These are phyloP conservation scores for Andricus quercusramuli DNA, from an alignment of 2,888 invertebrate genomes.

Conservation along the genomic window DNA sequence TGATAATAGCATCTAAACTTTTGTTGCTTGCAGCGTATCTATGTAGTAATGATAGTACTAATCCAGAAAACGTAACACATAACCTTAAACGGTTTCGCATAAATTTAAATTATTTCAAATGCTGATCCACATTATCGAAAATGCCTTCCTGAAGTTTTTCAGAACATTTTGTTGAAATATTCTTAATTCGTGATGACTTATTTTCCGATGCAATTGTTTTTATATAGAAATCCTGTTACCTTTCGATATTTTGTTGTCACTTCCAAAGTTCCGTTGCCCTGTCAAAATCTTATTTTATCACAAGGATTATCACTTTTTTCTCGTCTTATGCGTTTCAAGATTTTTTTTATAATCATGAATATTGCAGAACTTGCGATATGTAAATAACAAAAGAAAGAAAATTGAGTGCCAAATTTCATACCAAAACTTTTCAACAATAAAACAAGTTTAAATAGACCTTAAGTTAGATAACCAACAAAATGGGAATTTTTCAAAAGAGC, in stretches of 20 bases:
- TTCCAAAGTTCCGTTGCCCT: not conserved
- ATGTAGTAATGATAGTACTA: too few species aligned
- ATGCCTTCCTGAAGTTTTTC: not conserved
- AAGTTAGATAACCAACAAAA: too few species aligned
- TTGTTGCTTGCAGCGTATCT: too few species aligned
- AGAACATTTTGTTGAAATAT: not conserved
- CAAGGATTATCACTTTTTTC: not conserved
- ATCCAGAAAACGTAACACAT: not conserved
- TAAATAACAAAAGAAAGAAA: not conserved
- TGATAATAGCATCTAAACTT: not conserved
- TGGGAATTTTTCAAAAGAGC: too few species aligned
- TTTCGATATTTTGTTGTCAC: not conserved
- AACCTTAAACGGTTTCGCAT: too few species aligned
- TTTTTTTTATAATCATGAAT: not conserved
- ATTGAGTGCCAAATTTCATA: not conserved
- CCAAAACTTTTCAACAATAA: not conserved
- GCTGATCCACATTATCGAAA: too few species aligned
- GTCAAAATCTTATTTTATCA: not conserved
- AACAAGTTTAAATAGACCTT: not conserved
- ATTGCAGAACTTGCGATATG: not conserved
- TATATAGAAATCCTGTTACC: too few species aligned
- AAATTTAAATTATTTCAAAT: too few species aligned
- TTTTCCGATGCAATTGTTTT: not conserved
- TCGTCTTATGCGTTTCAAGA: not conserved
- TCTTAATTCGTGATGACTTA: not conserved